phyloP scores from a whole-genome alignment of 1,140 invertebrate species.

The Pomacea maculata region DNA sequence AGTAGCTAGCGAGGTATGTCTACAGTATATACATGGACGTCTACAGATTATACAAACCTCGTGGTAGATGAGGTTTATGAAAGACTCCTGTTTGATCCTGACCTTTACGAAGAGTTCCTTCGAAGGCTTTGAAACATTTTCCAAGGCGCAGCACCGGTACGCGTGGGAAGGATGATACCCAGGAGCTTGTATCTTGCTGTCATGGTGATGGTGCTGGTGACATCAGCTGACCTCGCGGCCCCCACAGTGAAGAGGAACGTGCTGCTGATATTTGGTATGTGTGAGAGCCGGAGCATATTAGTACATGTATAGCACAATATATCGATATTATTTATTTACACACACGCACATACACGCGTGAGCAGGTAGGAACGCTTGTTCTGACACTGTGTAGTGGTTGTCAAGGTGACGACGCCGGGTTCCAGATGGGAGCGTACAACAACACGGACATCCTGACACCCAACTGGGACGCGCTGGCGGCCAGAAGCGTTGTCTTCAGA shows the following conservation, averaged over 20 bases:
- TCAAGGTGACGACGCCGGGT: conserved; percentile 72
- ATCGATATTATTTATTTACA: background rate
- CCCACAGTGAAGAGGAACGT: background rate
- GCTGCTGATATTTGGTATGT: background rate
- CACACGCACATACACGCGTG: background rate
- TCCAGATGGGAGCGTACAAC: conserved; percentile 83
- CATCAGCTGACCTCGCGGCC: background rate
- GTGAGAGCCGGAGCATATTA: background rate
- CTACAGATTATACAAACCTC: too few relatives aligned
- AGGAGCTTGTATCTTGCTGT: too few relatives aligned
- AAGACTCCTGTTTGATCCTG: too few relatives aligned
- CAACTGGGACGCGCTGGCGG: conserved; percentile 81
- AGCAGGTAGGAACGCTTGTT: background rate
- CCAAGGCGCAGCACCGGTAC: too few relatives aligned
- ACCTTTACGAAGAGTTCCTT: too few relatives aligned
- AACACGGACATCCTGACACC: conserved; percentile 88
- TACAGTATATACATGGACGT: too few relatives aligned
- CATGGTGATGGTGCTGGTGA: too few relatives aligned
- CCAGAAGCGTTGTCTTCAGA: conserved; percentile 81
- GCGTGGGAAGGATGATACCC: too few relatives aligned
- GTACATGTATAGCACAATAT: background rate
- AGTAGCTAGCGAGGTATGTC: too few relatives aligned
- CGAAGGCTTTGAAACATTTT: too few relatives aligned
- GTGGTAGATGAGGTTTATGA: too few relatives aligned
- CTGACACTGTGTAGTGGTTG: background rate